Evolutionary conservation across 2,888 invertebrate species (phyloP).

Genomic region (Doris montereyensis): DNA sequence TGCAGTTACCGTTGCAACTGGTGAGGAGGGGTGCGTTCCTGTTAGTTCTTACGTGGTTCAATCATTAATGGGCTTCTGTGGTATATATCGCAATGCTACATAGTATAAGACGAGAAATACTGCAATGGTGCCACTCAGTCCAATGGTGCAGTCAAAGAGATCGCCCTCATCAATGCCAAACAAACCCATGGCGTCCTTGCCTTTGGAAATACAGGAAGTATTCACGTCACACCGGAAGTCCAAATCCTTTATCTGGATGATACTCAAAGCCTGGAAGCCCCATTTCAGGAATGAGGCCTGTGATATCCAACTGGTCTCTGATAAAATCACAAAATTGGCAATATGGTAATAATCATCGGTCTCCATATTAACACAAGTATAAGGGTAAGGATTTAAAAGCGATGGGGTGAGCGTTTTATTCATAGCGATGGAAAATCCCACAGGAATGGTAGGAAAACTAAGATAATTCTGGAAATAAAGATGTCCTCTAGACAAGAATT

Average conservation of each 20-base stretch:
- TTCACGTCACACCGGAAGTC: conserved; percentile 54
- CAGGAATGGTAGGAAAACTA: no score
- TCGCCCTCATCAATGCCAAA: conserved; percentile 55
- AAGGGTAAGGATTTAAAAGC: no score
- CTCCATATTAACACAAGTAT: no score
- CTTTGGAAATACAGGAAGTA: conserved; percentile 27
- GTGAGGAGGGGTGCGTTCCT: no score
- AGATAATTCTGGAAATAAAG: no score
- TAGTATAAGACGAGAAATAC: conserved; percentile 56
- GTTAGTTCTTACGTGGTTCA: no score
- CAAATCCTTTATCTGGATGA: conserved; percentile 53
- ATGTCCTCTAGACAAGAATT: no score
- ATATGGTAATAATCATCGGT: no score
- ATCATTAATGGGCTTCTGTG: conserved; percentile 64
- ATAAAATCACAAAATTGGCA: no score
- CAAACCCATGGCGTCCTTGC: conserved; percentile 54
- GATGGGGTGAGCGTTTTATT: no score
- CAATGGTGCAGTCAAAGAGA: conserved; percentile 52
- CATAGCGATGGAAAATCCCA: no score
- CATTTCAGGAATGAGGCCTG: conserved; percentile 63
- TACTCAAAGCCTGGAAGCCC: conserved; percentile 62
- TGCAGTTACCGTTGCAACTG: no score
- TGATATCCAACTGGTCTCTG: conserved; percentile 63
- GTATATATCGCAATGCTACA: conserved; percentile 54
- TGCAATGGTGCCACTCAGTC: conserved; percentile 51